Base-by-base conservation (phyloP, 2,797 vertebrate genomes). In the Poecilia gillii region DNA sequence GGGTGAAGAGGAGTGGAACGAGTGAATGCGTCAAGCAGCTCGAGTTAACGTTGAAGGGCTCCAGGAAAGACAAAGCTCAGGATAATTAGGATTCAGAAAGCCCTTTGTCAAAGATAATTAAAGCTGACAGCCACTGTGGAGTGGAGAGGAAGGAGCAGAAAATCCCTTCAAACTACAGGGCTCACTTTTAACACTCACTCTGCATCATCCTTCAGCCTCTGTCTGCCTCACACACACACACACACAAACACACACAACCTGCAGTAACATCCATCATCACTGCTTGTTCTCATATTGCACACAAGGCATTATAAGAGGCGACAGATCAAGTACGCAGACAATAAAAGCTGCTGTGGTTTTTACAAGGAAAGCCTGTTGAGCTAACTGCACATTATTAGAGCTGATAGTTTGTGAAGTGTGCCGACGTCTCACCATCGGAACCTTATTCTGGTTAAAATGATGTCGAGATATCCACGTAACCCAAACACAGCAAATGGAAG, bases 21-120 rank as follows among this genome's bases (percentile, higher is more conserved):
- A 90, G 91, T 87, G 89, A 81, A 85, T 87, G 76, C 81, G 90
- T 92, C 91, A 85, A 85, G 90, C 87, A 85, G 89, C 78, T 81
- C 82, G 83, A 92, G 86, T 81, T 91, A 94, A 91, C 79, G 80
- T 90, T 84, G 90, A 91, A 88, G 88, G 83, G 85, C 89, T 91
- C 78, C 87, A 84, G 91, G 89, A 92, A 81, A 91, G 91, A 94
- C 89, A 91, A 92, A 91, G 85, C 90, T 85, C 76, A 0, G 82
- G 81, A 85, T 94, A 95, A 95, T 95, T 95, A 95, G 92, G 92
- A 93, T 94, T 91, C 87, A 90, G 87, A 86, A 86, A 85, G 88
- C 85, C 86, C 89, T 89, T 94, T 93, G 90, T 94, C 88, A 93
- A 85, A 91, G 88, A 91, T 95, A 94, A 95, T 95, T 93, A 91